Conservation (phyloP, 2,797 vertebrate species). For the Clamator glandarius region DNA sequence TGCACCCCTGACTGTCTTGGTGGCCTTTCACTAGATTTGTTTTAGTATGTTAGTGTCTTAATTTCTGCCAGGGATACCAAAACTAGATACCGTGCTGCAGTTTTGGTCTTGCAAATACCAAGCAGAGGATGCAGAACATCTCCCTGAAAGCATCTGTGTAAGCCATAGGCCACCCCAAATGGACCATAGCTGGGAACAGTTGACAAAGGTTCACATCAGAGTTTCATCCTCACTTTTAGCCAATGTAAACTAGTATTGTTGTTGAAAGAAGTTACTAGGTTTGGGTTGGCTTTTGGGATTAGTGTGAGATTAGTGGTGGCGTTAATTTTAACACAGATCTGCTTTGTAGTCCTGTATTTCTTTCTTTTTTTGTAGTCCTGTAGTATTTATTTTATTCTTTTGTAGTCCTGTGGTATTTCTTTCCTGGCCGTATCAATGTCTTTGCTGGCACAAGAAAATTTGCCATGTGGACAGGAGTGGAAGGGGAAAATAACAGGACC, state of each 20-base stretch:
- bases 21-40: background rate
- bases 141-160: background rate
- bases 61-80: background rate
- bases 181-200: background rate
- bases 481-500: background rate
- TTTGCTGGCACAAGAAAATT: background rate
- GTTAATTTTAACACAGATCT: slow-evolving; percentile 11
- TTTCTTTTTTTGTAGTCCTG: too few relatives aligned
- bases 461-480: background rate
- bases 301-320: background rate
- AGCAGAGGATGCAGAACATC: background rate
- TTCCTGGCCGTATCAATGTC: background rate
- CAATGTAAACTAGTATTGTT: background rate
- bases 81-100: background rate
- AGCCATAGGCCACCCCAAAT: background rate
- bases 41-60: background rate
- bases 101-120: background rate
- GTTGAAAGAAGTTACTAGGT: slow-evolving; percentile 1
- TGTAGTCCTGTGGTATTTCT: background rate
- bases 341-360: background rate
- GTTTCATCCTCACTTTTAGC: background rate
- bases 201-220: background rate
- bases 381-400: too few relatives aligned
- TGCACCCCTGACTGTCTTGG: background rate
- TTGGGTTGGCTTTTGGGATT: background rate